Percentiles rank a stretch among this genome's conserved stretches.
Evolutionary conservation across 2,888 invertebrate species (phyloP).

Genomic region (Coecobrya sp.): DNA sequence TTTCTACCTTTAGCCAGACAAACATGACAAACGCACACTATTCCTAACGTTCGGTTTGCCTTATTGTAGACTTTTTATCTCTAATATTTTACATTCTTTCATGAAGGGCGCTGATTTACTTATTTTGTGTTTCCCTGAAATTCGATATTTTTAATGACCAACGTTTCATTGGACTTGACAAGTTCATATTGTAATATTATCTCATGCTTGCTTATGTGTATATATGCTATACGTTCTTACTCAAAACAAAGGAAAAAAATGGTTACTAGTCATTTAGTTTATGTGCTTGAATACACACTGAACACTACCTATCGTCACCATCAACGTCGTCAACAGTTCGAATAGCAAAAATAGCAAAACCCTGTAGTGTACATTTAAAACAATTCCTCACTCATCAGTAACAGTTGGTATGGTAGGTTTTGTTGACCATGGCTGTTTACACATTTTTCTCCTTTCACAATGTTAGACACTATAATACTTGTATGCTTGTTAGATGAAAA

Average conservation of each 20-base stretch:
- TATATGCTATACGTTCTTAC: too few species aligned
- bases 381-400: slow-evolving; percentile 55
- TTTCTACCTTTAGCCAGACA: too few species aligned
- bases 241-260: neutral
- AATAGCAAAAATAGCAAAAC: slow-evolving; percentile 54
- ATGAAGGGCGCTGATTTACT: slow-evolving; percentile 45
- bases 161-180: slow-evolving; percentile 41
- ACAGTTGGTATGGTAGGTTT: neutral
- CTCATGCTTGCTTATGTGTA: too few species aligned
- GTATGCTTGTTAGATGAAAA: too few species aligned
- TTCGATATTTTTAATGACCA: slow-evolving; percentile 56
- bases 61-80: neutral
- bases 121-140: slow-evolving; percentile 44
- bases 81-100: slow-evolving; percentile 29
- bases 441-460: too few species aligned
- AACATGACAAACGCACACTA: too few species aligned
- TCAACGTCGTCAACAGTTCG: slow-evolving; percentile 11
- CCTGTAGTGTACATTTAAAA: slow-evolving; percentile 59
- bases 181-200: slow-evolving; percentile 13
- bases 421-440: slow-evolving; percentile 3
- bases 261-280: neutral
- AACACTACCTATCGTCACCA: slow-evolving; percentile 9
- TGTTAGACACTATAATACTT: too few species aligned
- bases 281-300: slow-evolving; percentile 16
- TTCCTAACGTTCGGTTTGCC: too few species aligned